Evolutionary conservation across 2,888 invertebrate species (phyloP), one percentile per base, ranked within the genome.

Genomic region (Andrena trimmerana): DNA sequence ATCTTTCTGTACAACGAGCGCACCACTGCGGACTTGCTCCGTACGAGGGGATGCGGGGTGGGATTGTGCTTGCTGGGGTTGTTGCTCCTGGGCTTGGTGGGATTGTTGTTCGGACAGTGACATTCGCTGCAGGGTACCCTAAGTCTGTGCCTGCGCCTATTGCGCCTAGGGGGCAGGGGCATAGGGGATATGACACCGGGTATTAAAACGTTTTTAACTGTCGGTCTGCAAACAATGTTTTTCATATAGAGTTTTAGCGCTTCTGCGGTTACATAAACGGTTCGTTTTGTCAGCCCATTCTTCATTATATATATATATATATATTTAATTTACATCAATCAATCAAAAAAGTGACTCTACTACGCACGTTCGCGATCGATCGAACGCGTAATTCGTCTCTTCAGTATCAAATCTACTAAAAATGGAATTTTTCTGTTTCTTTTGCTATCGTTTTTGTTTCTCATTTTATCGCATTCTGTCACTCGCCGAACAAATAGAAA

Each of bases 11-110:
- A 94, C 90, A 94, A 93, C 91, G 94, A 94, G 91, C 94, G 94
- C 85, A 94, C 93, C 90, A 94, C 94, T 93, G 94, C 94, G 93
- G 94, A 94, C 93, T 94, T 94, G 94, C 94, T 94, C 93, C 94
- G 93, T 93, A 94, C 93, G 92, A 94, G 92, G 89, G 93, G 93
- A 90, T 92, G 91, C 84, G 89, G 92, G 87, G 90, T 89, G 83
- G 87, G 90, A 89, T 83, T 86, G 89, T 89, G 90, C 90, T 91
- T 90, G 90, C 90, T 86, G 88, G 87, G 89, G 90, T 90, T 86
- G 88, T 90, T 89, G 87, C 86, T 90, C 85, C 88, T 91, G 90
- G 92, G 87, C 88, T 91, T 91, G 90, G 88, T 86, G 90, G 93
- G 90, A 91, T 90, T 89, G 86, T 89, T 91, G 90, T 90, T 90